Evolutionary conservation across 2,888 invertebrate species (phyloP).

Genomic region (Gonocerus acuteangulatus): DNA sequence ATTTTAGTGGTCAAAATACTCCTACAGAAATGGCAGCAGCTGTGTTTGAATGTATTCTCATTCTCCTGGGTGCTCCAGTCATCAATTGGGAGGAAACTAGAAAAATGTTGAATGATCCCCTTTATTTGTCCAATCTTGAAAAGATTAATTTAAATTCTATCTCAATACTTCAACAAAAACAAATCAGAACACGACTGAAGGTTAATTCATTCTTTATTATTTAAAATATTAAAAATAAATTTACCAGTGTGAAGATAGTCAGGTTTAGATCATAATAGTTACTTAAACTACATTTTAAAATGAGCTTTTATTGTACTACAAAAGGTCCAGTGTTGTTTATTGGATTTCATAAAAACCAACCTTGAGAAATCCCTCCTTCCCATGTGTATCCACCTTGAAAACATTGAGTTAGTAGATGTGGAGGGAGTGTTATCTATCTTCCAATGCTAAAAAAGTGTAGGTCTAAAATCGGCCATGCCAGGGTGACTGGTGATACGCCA

Average conservation of each 20-base stretch:
- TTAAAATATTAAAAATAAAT: neutral
- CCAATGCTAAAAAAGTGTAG: no score
- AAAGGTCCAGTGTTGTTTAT: no score
- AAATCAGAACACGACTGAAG: conserved; percentile 54
- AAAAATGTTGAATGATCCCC: conserved; percentile 86
- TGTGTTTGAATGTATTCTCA: conserved; percentile 83
- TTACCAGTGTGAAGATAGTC: neutral
- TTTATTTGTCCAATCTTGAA: conserved; percentile 68
- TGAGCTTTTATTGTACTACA: no score
- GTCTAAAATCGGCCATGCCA: no score
- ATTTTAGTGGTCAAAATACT: conserved; percentile 10
- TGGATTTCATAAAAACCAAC: no score
- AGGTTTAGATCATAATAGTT: no score
- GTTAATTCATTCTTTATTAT: neutral
- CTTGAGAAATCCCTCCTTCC: no score
- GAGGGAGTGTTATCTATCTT: no score
- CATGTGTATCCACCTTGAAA: no score
- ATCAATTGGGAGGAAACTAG: conserved; percentile 86
- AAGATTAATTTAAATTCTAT: conserved; percentile 80
- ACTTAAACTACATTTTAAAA: no score
- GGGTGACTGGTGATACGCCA: no score
- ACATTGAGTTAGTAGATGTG: no score
- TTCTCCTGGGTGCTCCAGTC: conserved; percentile 73
- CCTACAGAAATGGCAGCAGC: conserved; percentile 50
- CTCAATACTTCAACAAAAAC: conserved; percentile 61